Evolutionary conservation across 2,797 vertebrate genomes (phyloP), one percentile per base, ranked within the genome.

Genomic region (Phoeniculus purpureus): DNA sequence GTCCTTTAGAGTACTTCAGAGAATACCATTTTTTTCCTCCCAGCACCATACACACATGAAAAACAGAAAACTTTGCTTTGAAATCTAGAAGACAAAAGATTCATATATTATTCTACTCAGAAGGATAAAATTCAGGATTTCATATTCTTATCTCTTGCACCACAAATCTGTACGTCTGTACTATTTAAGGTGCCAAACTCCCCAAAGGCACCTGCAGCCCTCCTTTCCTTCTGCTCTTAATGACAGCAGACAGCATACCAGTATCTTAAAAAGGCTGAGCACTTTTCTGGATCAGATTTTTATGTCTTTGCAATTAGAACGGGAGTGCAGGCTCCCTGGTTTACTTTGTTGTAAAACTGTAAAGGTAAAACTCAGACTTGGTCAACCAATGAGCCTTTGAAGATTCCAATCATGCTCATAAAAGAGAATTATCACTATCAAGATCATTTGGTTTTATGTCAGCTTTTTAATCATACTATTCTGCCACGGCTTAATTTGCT

Each of bases 391-490:
- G 64, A 73, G 62, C 45, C 51, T 58, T 55, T 74, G 90, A 92
- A 82, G 75, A 85, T 50, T 86, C 78, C 75, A 68, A 65, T 88
- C 85, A 68, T 27, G 68, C 54, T 85, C 68, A 74, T 92, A 88
- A 85, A 91, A 88, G 9, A 65, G 32, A 94, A 94, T 73, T 72
- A 75, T 54, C 55, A 68, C 65, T 91, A 89, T 58, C 68, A 80
- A 86, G 61, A 84, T 80, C 51, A 90, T 94, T 93, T 94, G 80
- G 88, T 59, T 94, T 95, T 90, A 90, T 92, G 72, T 82, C 68
- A 85, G 61, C 40, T 93, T 90, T 92, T 92, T 85, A 93, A 95
- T 95, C 87, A 92, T 27, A 86, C 32, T 78, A 90, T 90, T 93
- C 59, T 45, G 48, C 80, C 76, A 62, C 25, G 40, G 67, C 91